Evolutionary conservation across 2,888 invertebrate genomes (phyloP).

Genomic region (Cyclophora albipunctata): DNA sequence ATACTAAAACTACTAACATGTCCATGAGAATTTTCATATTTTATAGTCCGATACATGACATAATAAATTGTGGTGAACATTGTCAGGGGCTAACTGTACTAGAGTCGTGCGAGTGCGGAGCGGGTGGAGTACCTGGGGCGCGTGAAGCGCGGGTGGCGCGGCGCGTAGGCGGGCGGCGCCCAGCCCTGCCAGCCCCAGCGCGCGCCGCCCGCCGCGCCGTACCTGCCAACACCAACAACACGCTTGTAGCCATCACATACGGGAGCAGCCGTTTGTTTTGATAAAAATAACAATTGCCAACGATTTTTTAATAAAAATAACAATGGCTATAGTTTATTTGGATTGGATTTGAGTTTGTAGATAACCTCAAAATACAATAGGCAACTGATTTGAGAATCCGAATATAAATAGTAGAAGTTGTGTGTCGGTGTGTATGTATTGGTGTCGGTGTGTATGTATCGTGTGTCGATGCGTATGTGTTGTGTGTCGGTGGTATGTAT

Average conservation of each 20-base stretch:
- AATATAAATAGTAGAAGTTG: too few species aligned
- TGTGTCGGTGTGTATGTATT: too few species aligned
- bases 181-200: slow-evolving; percentile 67
- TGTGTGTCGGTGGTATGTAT: background rate
- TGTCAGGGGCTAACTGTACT: too few species aligned
- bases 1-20: too few species aligned
- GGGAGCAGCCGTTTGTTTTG: background rate
- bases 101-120: too few species aligned
- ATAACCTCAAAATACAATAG: background rate
- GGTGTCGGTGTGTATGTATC: too few species aligned
- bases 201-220: slow-evolving; percentile 27
- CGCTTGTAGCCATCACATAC: slow-evolving; percentile 34
- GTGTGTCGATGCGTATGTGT: too few species aligned
- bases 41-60: too few species aligned
- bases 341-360: background rate
- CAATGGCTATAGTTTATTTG: background rate
- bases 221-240: slow-evolving; percentile 27
- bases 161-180: slow-evolving; percentile 64
- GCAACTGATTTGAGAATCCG: too few species aligned
- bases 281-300: background rate
- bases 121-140: slow-evolving; percentile 48
- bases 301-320: background rate
- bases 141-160: slow-evolving; percentile 60
- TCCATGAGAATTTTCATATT: too few species aligned
- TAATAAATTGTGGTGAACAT: too few species aligned